phyloP scores from a whole-genome alignment of 2,113 vertebrate species.

The Macrotis lagotis region DNA sequence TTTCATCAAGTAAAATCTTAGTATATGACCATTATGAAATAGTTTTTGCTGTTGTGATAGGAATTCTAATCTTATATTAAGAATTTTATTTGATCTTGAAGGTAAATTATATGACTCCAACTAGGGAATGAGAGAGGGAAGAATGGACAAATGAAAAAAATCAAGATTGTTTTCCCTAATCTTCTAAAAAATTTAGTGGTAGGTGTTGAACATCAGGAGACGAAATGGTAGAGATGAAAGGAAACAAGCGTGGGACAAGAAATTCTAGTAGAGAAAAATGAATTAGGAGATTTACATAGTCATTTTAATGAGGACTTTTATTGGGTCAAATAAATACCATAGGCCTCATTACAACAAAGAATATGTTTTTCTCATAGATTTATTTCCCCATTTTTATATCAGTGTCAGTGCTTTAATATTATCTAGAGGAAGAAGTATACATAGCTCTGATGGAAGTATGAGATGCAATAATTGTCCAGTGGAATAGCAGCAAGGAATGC shows the following conservation, averaged over 20 bases:
- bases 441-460: background rate
- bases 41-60: background rate
- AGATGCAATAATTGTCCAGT: background rate
- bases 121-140: background rate
- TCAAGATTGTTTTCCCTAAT: background rate
- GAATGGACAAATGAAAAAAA: background rate
- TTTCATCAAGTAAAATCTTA: background rate
- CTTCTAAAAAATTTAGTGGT: background rate
- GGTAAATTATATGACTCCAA: background rate
- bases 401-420: background rate
- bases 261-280: background rate
- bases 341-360: background rate
- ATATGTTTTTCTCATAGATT: background rate
- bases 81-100: background rate
- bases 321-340: background rate
- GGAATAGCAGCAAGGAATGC: background rate
- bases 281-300: background rate
- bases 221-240: background rate
- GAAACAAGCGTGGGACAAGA: background rate
- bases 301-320: background rate
- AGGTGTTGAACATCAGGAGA: background rate
- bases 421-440: background rate
- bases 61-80: background rate
- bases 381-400: background rate
- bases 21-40: background rate